Percentiles rank a stretch among this genome's conserved stretches.
These are phyloP conservation scores for Thymelicus lineola DNA, from an alignment of 2,888 invertebrate species.

Conservation along the genomic window DNA sequence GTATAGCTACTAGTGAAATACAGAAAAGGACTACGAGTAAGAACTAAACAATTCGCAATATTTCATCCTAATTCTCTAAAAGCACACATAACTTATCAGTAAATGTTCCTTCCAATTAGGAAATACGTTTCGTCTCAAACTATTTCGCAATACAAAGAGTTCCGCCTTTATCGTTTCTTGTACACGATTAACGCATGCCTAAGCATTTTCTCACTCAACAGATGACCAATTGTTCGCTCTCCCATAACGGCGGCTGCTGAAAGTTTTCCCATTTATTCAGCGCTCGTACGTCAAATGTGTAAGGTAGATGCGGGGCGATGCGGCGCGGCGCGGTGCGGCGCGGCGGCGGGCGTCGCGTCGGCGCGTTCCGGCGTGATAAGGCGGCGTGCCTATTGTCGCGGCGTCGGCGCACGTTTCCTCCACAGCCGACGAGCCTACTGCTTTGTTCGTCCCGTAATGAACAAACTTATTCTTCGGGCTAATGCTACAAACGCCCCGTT, in stretches of 20 bases:
- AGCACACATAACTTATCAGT: not conserved
- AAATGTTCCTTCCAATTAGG: constrained; percentile 13
- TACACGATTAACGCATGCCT: constrained; percentile 71
- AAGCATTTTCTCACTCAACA: constrained; percentile 69
- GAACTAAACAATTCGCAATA: not conserved
- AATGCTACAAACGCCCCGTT: constrained; percentile 70
- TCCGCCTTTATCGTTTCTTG: constrained; percentile 48
- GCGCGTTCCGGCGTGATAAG: constrained; percentile 84
- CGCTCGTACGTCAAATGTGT: constrained; percentile 75
- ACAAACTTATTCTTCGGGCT: constrained; percentile 82
- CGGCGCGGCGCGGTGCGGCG: constrained; percentile 38
- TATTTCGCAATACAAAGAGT: constrained; percentile 20
- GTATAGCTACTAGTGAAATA: no score
- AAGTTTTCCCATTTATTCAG: constrained; percentile 85
- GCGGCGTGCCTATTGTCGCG: constrained; percentile 77
- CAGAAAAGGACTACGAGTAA: not conserved
- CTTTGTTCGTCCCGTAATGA: constrained; percentile 81
- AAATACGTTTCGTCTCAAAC: constrained; percentile 19
- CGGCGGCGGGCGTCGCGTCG: constrained; percentile 53
- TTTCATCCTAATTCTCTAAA: not conserved
- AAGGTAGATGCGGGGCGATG: constrained; percentile 40
- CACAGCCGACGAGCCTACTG: constrained; percentile 79
- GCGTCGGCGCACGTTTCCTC: constrained; percentile 85
- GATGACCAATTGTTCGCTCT: constrained; percentile 83
- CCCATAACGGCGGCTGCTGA: constrained; percentile 74